These are phyloP conservation scores for Chinchilla lanigera DNA, from an alignment of 2,113 vertebrate genomes.

Conservation along the genomic window DNA sequence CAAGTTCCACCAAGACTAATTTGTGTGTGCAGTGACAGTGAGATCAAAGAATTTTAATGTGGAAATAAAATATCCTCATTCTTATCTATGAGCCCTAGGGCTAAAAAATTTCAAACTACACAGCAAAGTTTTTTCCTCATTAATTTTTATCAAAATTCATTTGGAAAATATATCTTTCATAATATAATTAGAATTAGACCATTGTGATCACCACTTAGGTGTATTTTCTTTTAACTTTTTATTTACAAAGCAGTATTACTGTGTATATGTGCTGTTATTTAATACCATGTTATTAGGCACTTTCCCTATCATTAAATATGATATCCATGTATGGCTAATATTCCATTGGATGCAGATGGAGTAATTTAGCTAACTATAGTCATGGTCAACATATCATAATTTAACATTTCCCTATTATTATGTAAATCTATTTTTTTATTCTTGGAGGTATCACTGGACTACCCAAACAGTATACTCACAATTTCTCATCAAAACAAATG, in stretches of 20 bases:
- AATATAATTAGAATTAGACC: background rate
- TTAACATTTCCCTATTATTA: background rate
- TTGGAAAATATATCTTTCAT: constrained; percentile 23
- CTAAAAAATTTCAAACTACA: constrained; percentile 20
- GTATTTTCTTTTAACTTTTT: background rate
- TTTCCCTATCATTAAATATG: background rate
- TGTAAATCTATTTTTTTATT: background rate
- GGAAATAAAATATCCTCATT: constrained; percentile 6
- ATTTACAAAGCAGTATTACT: constrained; percentile 7
- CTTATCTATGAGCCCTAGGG: background rate
- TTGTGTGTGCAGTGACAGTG: background rate
- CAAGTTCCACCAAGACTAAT: background rate
- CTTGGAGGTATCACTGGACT: background rate
- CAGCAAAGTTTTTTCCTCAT: background rate
- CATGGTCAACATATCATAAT: background rate
- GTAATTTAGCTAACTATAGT: constrained; percentile 27
- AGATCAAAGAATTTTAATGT: constrained; percentile 1
- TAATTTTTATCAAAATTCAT: constrained; percentile 19
- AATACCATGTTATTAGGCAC: background rate
- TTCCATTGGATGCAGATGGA: background rate
- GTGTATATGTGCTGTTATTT: background rate
- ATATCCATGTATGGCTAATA: background rate
- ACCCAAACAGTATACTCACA: background rate
- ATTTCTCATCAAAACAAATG: background rate
- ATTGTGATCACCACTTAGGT: background rate